Percentiles rank a stretch among this genome's conserved stretches.
Conservation (phyloP, 2,797 vertebrate genomes). For the Megalops cyprinoides region DNA sequence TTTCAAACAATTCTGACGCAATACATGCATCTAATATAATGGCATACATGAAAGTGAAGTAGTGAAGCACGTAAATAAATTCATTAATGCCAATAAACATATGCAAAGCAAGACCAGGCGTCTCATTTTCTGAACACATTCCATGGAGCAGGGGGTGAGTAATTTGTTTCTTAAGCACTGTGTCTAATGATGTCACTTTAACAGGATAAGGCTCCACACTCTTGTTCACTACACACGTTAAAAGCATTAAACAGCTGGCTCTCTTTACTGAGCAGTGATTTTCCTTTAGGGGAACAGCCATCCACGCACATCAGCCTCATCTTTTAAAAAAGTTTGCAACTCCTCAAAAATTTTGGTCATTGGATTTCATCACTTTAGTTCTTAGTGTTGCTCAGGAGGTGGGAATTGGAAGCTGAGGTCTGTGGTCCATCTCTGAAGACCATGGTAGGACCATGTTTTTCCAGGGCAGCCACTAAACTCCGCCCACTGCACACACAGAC, state of each 20-base stretch:
- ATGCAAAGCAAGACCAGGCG: no score
- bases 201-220: not conserved
- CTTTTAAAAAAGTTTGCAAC: no score
- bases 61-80: slow-evolving; percentile 22
- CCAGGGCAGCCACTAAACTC: not conserved
- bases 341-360: no score
- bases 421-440: not conserved
- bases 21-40: slow-evolving; percentile 32
- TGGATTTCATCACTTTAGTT: slow-evolving; percentile 5
- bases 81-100: no score
- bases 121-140: no score
- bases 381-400: not conserved
- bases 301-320: not conserved
- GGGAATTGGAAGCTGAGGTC: not conserved
- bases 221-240: not conserved
- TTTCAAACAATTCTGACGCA: no score
- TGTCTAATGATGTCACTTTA: not conserved
- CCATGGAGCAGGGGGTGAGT: no score
- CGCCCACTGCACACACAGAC: slow-evolving; percentile 46
- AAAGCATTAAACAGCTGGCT: not conserved
- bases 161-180: not conserved
- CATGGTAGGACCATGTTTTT: slow-evolving; percentile 36
- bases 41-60: slow-evolving; percentile 29
- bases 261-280: slow-evolving; percentile 6
- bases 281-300: not conserved